Conservation (phyloP, 2,888 invertebrate genomes). For the Chrysina gloriosa region DNA sequence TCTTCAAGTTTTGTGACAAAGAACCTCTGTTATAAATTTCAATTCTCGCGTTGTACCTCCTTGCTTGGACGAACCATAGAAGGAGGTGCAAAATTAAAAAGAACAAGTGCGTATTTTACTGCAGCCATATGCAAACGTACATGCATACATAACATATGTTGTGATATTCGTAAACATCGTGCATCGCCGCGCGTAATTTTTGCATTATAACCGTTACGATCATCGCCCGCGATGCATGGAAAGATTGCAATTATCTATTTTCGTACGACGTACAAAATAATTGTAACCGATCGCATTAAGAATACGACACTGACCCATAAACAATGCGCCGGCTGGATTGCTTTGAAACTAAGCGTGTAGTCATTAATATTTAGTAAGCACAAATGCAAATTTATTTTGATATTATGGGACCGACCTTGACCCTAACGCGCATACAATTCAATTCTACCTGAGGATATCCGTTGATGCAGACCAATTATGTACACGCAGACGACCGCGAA, state of each 20-base stretch:
- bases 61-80: too few species aligned
- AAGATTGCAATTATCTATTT: background rate
- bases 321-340: slow-evolving; percentile 17
- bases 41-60: too few species aligned
- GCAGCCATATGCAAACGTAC: too few species aligned
- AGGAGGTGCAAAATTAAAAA: too few species aligned
- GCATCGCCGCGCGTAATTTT: too few species aligned
- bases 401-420: slow-evolving; percentile 21
- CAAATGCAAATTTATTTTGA: slow-evolving; percentile 25
- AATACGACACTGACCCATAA: slow-evolving; percentile 38
- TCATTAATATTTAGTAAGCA: slow-evolving; percentile 38
- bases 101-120: too few species aligned
- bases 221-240: background rate
- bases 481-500: too few species aligned
- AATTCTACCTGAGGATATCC: background rate
- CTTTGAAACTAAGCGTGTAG: slow-evolving; percentile 12
- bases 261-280: slow-evolving; percentile 16
- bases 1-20: too few species aligned
- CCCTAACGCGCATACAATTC: slow-evolving; percentile 8
- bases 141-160: too few species aligned
- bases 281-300: slow-evolving; percentile 19
- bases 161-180: too few species aligned
- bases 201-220: slow-evolving; percentile 9
- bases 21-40: too few species aligned
- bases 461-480: too few species aligned